phyloP scores from a whole-genome alignment of 2,113 vertebrate genomes.

The Megaleporinus macrocephalus region DNA sequence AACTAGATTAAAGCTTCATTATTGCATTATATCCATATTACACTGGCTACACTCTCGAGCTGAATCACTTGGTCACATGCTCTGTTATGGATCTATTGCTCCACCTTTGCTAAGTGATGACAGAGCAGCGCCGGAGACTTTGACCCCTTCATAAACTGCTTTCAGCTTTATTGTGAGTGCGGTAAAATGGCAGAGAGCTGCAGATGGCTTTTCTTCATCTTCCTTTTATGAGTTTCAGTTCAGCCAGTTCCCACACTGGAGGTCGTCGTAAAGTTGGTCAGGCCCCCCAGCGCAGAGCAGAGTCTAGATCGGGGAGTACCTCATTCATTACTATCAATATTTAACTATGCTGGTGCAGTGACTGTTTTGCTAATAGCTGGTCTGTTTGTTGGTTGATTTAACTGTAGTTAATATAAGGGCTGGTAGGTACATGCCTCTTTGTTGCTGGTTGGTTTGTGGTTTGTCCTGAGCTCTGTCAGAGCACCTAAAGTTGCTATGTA shows the following conservation, averaged over 20 bases:
- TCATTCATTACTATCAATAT: conserved; percentile 25
- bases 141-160: conserved; percentile 21
- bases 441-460: neutral
- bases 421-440: too few species aligned
- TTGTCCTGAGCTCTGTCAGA: neutral
- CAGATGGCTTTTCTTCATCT: conserved; percentile 77
- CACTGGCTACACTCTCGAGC: too few species aligned
- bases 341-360: conserved; percentile 9
- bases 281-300: neutral
- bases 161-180: conserved; percentile 11
- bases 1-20: neutral
- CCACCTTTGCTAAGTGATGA: conserved; percentile 22
- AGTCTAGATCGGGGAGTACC: conserved; percentile 37
- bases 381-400: conserved; percentile 12
- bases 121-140: conserved; percentile 15
- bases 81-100: neutral
- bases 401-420: neutral
- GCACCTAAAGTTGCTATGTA: too few species aligned
- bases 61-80: conserved; percentile 4
- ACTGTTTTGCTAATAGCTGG: neutral
- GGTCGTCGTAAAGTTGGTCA: neutral
- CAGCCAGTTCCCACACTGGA: neutral
- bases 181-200: conserved; percentile 6
- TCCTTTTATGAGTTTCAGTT: conserved; percentile 59
- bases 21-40: neutral